Conservation (phyloP, 2,113 vertebrate genomes). For the Pangasianodon hypophthalmus region DNA sequence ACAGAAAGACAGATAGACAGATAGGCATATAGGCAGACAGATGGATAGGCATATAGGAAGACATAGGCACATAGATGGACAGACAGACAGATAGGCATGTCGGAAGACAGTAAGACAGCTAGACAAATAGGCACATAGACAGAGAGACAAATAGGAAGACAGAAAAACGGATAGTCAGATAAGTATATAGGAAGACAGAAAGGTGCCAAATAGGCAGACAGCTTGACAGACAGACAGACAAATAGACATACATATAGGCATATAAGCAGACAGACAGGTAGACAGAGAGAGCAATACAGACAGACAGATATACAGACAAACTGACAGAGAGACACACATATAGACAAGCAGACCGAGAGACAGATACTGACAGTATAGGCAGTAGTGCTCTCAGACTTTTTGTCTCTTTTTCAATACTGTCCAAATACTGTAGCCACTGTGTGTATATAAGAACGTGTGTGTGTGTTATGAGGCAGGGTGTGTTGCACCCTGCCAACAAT, state of each 20-base stretch:
- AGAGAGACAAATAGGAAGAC: not conserved
- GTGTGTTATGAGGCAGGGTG: too few species aligned
- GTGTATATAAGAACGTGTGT: not conserved
- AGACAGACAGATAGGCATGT: not conserved
- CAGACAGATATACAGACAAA: not conserved
- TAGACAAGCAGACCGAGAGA: not conserved
- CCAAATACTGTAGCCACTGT: not conserved
- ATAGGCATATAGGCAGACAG: not conserved
- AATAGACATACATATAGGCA: not conserved
- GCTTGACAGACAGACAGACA: not conserved
- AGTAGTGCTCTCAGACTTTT: not conserved
- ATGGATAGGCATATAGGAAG: not conserved
- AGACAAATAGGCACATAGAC: not conserved
- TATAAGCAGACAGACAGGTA: not conserved
- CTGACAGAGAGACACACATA: not conserved
- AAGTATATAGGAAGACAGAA: not conserved
- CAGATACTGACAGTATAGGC: not conserved
- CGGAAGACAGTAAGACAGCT: not conserved
- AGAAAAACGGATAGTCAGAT: not conserved
- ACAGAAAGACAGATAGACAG: not conserved
- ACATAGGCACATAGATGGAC: not conserved
- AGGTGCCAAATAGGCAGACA: not conserved
- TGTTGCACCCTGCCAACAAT: constrained; percentile 11
- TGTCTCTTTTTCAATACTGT: not conserved
- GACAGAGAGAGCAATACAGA: not conserved